Evolutionary conservation across 2,888 invertebrate species (phyloP).

Genomic region (Drosophila ustulata): DNA sequence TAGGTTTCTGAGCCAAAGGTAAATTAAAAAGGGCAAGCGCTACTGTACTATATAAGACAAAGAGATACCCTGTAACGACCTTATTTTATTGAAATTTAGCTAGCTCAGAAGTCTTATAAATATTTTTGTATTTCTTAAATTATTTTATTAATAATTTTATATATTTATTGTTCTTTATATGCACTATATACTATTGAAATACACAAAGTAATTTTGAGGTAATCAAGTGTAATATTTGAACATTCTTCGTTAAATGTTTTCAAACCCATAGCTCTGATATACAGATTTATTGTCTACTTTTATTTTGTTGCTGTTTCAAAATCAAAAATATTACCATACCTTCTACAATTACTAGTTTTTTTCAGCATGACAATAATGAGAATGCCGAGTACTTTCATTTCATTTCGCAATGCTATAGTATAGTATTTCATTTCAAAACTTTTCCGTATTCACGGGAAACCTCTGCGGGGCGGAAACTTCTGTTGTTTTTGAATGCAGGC

Average conservation of each 20-base stretch:
- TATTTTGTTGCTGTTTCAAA: too few species aligned
- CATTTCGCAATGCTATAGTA: slow-evolving; percentile 17
- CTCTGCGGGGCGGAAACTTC: slow-evolving; percentile 35
- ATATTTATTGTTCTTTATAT: too few species aligned
- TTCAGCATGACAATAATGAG: slow-evolving; percentile 31
- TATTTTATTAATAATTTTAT: too few species aligned
- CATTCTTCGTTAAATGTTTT: not conserved
- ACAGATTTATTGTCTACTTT: too few species aligned
- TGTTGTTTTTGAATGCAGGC: slow-evolving; percentile 45
- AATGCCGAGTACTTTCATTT: slow-evolving; percentile 20
- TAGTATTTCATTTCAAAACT: slow-evolving; percentile 7
- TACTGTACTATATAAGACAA: not conserved
- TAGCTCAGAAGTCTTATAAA: not conserved
- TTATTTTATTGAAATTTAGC: too few species aligned
- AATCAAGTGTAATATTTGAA: not conserved
- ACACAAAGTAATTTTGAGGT: not conserved
- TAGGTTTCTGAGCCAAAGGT: slow-evolving; percentile 38
- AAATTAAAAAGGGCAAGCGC: not conserved
- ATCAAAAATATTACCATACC: slow-evolving; percentile 1
- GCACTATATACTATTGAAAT: too few species aligned
- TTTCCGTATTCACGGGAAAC: slow-evolving; percentile 33
- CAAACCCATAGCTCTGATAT: too few species aligned
- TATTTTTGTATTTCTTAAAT: too few species aligned
- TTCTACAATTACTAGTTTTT: slow-evolving; percentile 1
- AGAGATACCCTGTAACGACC: not conserved